Evolutionary conservation across 1,140 invertebrate genomes (phyloP).

Genomic region (Parapsyche elsis): DNA sequence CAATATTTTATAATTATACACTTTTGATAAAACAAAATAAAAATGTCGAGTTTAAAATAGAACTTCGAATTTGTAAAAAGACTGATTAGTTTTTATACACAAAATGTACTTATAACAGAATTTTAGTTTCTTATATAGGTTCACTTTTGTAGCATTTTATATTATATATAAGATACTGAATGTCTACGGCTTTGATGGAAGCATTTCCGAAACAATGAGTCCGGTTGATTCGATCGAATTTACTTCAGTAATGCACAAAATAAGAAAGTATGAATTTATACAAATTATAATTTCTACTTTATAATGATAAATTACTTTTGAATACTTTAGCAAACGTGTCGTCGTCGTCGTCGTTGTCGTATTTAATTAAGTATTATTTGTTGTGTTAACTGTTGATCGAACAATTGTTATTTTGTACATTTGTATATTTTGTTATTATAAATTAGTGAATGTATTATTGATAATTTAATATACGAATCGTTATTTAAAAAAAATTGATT

Average conservation of each 20-base stretch:
- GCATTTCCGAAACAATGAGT: too few relatives aligned
- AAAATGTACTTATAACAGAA: conserved; percentile 35
- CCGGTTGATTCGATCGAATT: too few relatives aligned
- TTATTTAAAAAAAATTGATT: neutral
- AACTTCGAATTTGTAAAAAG: conserved; percentile 38
- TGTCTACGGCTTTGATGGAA: neutral
- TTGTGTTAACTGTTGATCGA: neutral
- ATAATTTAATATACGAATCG: neutral
- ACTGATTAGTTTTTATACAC: conserved; percentile 50
- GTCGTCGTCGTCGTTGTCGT: too few relatives aligned
- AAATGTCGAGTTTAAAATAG: neutral
- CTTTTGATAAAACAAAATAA: conserved; percentile 10
- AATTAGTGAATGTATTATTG: conserved; percentile 20
- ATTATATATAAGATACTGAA: neutral
- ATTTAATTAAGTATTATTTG: neutral
- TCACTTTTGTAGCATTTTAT: neutral
- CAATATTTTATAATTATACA: conserved; percentile 20
- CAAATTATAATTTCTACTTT: too few relatives aligned
- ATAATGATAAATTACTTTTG: too few relatives aligned
- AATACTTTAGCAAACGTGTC: too few relatives aligned
- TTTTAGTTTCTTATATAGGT: conserved; percentile 19
- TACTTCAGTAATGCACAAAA: too few relatives aligned
- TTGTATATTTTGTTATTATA: conserved; percentile 45
- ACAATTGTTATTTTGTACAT: conserved; percentile 36
- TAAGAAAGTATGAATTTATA: too few relatives aligned